Percentiles rank a stretch among this genome's conserved stretches.
Evolutionary conservation across 1,140 invertebrate species (phyloP).

Genomic region (Drosophila biarmipes): DNA sequence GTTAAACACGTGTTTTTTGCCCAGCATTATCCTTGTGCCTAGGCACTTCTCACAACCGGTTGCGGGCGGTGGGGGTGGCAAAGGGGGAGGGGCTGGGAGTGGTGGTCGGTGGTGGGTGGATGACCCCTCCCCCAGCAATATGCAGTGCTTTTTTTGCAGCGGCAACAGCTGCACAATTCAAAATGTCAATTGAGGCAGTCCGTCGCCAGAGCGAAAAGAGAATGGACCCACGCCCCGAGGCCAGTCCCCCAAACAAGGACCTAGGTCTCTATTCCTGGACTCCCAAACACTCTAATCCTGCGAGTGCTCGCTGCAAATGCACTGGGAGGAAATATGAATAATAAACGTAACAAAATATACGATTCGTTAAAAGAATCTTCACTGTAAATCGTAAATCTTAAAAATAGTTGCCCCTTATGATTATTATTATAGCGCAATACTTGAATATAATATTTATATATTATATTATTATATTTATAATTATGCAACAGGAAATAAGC

Average conservation of each 20-base stretch:
- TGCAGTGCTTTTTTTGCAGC: conserved; percentile 72
- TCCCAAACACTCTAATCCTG: conserved; percentile 38
- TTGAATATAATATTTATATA: too few relatives aligned
- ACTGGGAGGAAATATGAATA: background rate
- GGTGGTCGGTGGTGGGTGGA: background rate
- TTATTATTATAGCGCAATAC: too few relatives aligned
- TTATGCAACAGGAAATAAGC: too few relatives aligned
- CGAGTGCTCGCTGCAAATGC: conserved; percentile 10
- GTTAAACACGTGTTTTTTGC: conserved; percentile 81
- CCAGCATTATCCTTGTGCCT: conserved; percentile 72
- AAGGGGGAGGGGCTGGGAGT: background rate
- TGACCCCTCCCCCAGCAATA: conserved; percentile 15
- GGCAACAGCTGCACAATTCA: conserved; percentile 74
- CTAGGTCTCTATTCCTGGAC: conserved; percentile 34
- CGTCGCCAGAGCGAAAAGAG: conserved; percentile 36
- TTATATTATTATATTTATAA: too few relatives aligned
- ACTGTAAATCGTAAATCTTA: too few relatives aligned
- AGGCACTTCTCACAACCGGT: conserved; percentile 46
- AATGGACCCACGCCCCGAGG: conserved; percentile 36
- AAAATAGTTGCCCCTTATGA: too few relatives aligned
- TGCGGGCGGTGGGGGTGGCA: background rate
- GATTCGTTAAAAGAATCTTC: too few relatives aligned
- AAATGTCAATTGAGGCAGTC: conserved; percentile 80
- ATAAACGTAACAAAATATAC: background rate
- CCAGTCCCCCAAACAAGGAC: conserved; percentile 29